Evolutionary conservation across 1,140 invertebrate genomes (phyloP), one percentile per base, ranked within the genome.

Genomic region (Saccostrea cuccullata): DNA sequence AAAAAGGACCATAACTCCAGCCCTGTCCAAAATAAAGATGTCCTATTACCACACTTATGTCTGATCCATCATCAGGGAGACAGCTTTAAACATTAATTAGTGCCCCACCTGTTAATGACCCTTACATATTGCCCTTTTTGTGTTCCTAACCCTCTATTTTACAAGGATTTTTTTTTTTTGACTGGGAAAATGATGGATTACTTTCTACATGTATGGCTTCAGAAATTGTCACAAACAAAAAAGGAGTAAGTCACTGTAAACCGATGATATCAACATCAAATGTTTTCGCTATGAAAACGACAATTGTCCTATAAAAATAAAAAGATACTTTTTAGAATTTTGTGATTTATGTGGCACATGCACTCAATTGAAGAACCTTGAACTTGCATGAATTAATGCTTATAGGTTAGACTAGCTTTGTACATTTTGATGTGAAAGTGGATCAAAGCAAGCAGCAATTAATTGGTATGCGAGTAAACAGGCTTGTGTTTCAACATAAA

Each of bases 81-180:
- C 70, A 77, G 23, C 30, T 77, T 77, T 77, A 77, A 77, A 77
- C 70, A 77, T 77, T 36, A 30, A 36, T 77, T 77, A 77, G 70
- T 77, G 70, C 26, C 70, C 70, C 70, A 77, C 70, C 70, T 77
- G 70, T 36, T 77, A 77, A 77, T 77, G 70, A 77, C 70, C 70
- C 70, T 30, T 77, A 36, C 30, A 23, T 77, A 30, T 77, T 77
- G 26, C 26, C 70, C 70, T 77, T 77, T 77, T 23, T 77, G 70
- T 77, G 8, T 77, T 15, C 23, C 5, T 8, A 77, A 26, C 23
- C 30, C 70, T 30, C 9, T 77, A 26, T 77, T 30, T 77, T 77
- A 77, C 70, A 30, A 30, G 30, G 70, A 5, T 36, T 36, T 77
- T 77, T 30, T 73, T 26, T 77, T 30, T 77, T 26, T 36, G 30